Percentiles rank a stretch among this genome's conserved stretches.
phyloP scores from a whole-genome alignment of 2,113 vertebrate species.

The Zapornia atra region DNA sequence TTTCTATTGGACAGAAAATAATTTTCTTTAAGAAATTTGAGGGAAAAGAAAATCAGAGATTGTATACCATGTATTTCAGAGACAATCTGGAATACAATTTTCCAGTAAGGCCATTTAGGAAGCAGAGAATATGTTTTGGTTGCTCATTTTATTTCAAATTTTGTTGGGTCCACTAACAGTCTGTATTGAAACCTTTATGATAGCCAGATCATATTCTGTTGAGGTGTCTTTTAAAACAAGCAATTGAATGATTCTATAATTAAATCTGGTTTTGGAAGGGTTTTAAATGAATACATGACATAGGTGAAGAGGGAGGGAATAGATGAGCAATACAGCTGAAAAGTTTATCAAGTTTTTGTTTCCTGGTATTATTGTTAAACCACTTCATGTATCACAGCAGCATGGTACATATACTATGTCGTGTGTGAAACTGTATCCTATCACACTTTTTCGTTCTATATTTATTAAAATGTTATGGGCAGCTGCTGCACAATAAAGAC shows the following conservation, averaged over 20 bases:
- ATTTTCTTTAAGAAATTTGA: background rate
- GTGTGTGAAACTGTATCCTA: background rate
- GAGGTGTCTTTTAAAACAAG: no score
- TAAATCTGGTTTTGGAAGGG: background rate
- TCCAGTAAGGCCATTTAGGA: background rate
- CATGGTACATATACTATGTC: background rate
- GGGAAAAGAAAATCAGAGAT: background rate
- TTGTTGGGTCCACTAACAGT: background rate
- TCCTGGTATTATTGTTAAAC: background rate
- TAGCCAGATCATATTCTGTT: background rate
- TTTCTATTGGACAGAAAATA: background rate
- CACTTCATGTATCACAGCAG: background rate
- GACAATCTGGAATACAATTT: background rate
- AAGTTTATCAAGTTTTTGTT: background rate
- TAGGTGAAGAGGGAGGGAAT: background rate
- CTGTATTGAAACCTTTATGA: background rate
- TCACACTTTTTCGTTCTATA: background rate
- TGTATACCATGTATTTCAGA: background rate
- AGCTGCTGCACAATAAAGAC: background rate
- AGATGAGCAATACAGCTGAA: background rate
- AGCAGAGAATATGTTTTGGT: fast-evolving
- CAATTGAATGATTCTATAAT: background rate
- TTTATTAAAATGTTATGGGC: background rate
- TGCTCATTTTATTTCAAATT: background rate
- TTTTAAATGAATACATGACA: background rate